phyloP scores from a whole-genome alignment of 1,140 invertebrate species.

The Polyergus mexicanus region DNA sequence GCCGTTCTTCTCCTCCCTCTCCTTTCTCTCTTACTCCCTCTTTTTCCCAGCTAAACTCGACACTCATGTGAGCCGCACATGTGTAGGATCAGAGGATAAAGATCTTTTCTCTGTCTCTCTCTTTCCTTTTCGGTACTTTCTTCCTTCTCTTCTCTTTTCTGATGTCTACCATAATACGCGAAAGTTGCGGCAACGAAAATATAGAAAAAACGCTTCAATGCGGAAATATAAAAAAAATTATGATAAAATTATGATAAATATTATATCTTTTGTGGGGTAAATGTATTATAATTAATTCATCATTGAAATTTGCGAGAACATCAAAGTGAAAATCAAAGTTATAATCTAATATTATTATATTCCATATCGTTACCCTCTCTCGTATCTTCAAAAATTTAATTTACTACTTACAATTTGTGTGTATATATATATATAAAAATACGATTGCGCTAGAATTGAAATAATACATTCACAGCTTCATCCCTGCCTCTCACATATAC shows the following conservation, averaged over 20 bases:
- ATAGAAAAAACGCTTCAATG: too few species aligned
- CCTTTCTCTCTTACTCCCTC: neutral
- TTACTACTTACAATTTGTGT: constrained; percentile 4
- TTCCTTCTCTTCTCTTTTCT: neutral
- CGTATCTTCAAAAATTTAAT: neutral
- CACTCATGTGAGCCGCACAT: constrained; percentile 68
- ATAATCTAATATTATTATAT: neutral
- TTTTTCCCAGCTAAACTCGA: neutral
- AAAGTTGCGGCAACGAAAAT: constrained; percentile 8
- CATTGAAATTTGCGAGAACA: neutral
- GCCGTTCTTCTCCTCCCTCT: neutral
- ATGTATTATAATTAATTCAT: neutral
- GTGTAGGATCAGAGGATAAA: constrained; percentile 55
- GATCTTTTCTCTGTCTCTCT: neutral
- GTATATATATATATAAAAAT: neutral
- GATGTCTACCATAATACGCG: neutral
- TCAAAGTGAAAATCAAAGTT: constrained; percentile 14
- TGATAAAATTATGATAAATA: neutral
- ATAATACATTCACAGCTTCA: constrained; percentile 11
- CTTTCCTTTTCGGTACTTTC: neutral
- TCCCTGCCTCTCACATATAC: constrained; percentile 49
- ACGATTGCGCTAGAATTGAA: neutral
- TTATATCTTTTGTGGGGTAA: neutral
- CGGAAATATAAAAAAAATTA: constrained; percentile 23
- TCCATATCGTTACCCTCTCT: neutral